A percentile compares a stretch with the other conserved stretches of the same genome.
phyloP scores from a whole-genome alignment of 2,888 invertebrate genomes.

The Melolontha melolontha region DNA sequence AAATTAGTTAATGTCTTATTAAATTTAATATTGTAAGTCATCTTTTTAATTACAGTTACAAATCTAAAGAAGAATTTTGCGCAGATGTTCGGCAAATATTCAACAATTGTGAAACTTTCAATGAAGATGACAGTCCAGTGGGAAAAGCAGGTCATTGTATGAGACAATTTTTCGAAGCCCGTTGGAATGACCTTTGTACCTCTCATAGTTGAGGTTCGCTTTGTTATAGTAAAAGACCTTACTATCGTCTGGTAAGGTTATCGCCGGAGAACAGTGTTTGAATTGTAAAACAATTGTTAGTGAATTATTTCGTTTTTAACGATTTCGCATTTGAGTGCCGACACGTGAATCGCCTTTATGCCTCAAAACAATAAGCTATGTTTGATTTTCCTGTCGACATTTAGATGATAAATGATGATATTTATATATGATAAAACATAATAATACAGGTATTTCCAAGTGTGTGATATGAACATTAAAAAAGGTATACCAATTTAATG shows the following conservation, averaged over 20 bases:
- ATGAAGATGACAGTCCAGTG: conserved; percentile 98
- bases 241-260: conserved; percentile 49
- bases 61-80: conserved; percentile 91
- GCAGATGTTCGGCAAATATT: conserved; percentile 94
- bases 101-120: conserved; percentile 97
- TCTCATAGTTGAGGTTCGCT: conserved; percentile 65
- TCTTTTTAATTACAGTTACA: conserved; percentile 77
- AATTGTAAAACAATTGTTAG: conserved; percentile 40
- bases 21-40: background rate
- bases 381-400: conserved; percentile 35
- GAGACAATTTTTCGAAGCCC: conserved; percentile 91
- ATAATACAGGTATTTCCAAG: conserved; percentile 60
- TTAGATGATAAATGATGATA: conserved; percentile 21
- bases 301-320: conserved; percentile 33
- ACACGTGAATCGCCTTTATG: conserved; percentile 29
- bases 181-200: conserved; percentile 81
- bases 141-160: conserved; percentile 96
- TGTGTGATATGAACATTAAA: conserved; percentile 58
- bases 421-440: conserved; percentile 44
- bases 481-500: conserved; percentile 47
- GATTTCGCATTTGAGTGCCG: conserved; percentile 27
- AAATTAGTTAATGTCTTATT: too few species aligned
- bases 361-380: conserved; percentile 25
- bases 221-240: conserved; percentile 54
- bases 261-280: conserved; percentile 46